Evolutionary conservation across 2,113 vertebrate genomes (phyloP), one percentile per base, ranked within the genome.

Genomic region (Oxyruncus cristatus): DNA sequence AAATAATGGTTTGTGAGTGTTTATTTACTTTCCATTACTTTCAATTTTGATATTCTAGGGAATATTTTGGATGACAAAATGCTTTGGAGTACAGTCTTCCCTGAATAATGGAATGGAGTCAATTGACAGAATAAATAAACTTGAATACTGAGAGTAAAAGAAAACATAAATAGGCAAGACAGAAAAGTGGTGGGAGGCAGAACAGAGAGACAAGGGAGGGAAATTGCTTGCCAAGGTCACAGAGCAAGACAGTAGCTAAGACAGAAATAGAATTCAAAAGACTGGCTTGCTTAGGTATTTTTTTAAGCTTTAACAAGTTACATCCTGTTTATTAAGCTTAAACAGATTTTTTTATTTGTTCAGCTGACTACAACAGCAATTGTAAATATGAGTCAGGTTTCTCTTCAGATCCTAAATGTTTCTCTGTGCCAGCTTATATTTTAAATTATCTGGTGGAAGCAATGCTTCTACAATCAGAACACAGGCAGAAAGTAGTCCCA

Each of bases 61-160:
- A 85, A 93, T 66, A 72, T 83, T 93, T 83, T 88, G 50, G 35
- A 90, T 77, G 88, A 93, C 49, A 96, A 93, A 96, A 93, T 80
- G 33, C 63, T 91, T 92, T 83, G 63, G 42, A 96, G 50, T 88
- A 76, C 58, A 70, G 28, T 55, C 39, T 85, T 90, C 30, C 42
- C 62, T 88, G 73, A 94, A 85, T 93, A 89, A 74, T 42, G 85
- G 59, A 94, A 90, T 30, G 41, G 67, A 85, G 76, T 88, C 73
- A 90, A 93, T 95, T 92, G 92, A 85, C 85, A 95, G 85, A 87
- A 80, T 41, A 95, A 96, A 96, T 96, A 95, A 95, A 93, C 55
- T 75, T 82, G 74, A 92, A 83, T 85, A 76, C 32, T 88, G 49
- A 88, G 53, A 85, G 62, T 1, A 6, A 96, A 62, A 79, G 26